A percentile compares a stretch with the other conserved stretches of the same genome.
Conservation (phyloP, 92 coral and sea anemone genomes). For the Epizoanthus rinbou region DNA sequence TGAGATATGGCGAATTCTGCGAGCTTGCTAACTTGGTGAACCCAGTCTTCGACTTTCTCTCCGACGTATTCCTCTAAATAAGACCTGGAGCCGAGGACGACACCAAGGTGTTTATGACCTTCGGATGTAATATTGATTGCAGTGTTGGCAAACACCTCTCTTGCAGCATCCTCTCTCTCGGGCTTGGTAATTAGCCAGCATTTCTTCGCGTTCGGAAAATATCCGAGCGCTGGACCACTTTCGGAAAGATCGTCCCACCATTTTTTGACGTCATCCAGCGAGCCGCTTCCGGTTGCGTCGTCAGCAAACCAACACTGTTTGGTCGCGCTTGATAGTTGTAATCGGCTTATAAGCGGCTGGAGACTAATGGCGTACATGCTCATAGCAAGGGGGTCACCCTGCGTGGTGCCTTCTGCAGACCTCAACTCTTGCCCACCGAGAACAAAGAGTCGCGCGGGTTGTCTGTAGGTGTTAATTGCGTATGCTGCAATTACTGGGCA, state of each 20-base stretch:
- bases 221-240: constrained; percentile 45
- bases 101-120: not conserved
- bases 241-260: constrained; percentile 53
- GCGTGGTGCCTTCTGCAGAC: constrained; percentile 37
- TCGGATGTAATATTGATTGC: constrained; percentile 36
- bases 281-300: constrained; percentile 43
- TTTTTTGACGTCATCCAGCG: constrained; percentile 38
- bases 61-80: constrained; percentile 20
- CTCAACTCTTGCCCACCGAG: constrained; percentile 37
- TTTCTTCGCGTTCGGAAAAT: constrained; percentile 46
- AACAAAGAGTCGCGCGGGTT: constrained; percentile 40
- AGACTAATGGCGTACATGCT: constrained; percentile 44
- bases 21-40: not conserved
- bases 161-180: constrained; percentile 39
- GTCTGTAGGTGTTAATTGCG: constrained; percentile 49
- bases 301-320: constrained; percentile 63
- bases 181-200: constrained; percentile 53
- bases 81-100: constrained; percentile 7
- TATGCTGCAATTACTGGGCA: constrained; percentile 42
- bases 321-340: constrained; percentile 9
- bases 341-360: constrained; percentile 45
- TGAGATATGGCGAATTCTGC: constrained; percentile 14
- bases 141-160: constrained; percentile 34
- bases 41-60: constrained; percentile 20
- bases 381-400: constrained; percentile 51